phyloP scores from a whole-genome alignment of 2,888 invertebrate genomes.

The Anthophora plumipes region DNA sequence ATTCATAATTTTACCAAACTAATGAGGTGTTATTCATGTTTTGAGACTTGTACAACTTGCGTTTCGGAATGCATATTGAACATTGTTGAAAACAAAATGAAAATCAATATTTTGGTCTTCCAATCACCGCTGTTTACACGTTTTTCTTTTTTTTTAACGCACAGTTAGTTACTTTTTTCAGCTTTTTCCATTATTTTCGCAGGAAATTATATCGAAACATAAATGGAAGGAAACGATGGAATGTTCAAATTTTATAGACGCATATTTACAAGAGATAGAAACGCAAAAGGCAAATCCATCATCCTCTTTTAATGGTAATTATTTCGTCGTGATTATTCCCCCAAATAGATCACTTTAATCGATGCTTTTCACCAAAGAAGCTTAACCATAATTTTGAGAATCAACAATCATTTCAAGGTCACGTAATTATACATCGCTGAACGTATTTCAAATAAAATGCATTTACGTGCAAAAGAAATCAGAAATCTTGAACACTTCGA shows the following conservation, averaged over 20 bases:
- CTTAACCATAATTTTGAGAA: no score
- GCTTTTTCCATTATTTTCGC: constrained; percentile 13
- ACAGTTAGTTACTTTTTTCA: background rate
- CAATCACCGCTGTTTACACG: background rate
- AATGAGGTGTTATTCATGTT: no score
- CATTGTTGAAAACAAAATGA: no score
- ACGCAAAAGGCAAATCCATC: constrained; percentile 62
- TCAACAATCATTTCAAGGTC: no score
- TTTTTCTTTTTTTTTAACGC: background rate
- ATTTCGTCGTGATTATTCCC: background rate
- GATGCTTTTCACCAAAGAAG: no score
- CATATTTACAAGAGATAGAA: constrained; percentile 78
- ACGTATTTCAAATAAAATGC: no score
- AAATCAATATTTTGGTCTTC: background rate
- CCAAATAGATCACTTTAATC: background rate
- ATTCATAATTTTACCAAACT: no score
- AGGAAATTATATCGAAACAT: constrained; percentile 76
- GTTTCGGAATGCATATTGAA: no score
- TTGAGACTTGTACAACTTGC: no score
- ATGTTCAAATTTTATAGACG: constrained; percentile 78
- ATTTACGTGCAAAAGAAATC: no score
- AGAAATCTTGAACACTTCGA: no score
- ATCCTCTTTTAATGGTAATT: constrained; percentile 78
- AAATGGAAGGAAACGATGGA: constrained; percentile 67
- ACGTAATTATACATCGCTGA: no score